These are phyloP conservation scores for Tenualosa ilisha DNA, from an alignment of 2,797 vertebrate genomes.

Conservation along the genomic window DNA sequence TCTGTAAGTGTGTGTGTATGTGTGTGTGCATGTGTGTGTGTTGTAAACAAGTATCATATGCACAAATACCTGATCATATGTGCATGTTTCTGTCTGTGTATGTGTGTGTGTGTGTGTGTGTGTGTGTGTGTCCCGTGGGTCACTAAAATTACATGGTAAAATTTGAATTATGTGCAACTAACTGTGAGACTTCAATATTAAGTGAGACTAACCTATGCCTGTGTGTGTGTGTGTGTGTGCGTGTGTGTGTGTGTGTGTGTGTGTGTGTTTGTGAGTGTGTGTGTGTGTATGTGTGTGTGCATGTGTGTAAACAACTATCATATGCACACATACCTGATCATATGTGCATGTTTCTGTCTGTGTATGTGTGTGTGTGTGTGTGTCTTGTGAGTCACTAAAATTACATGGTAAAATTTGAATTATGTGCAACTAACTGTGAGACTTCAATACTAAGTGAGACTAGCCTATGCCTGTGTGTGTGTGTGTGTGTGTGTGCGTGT, in stretches of 20 bases:
- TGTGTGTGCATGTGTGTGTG: slow-evolving; percentile 22
- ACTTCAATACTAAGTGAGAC: background rate
- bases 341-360: background rate
- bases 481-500: background rate
- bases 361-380: background rate
- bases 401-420: background rate
- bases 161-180: too few relatives aligned
- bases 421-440: too few relatives aligned
- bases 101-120: background rate
- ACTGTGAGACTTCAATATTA: too few relatives aligned
- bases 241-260: too few relatives aligned
- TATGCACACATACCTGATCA: too few relatives aligned
- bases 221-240: too few relatives aligned
- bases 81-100: too few relatives aligned
- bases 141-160: too few relatives aligned
- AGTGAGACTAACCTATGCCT: too few relatives aligned
- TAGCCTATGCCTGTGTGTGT: background rate
- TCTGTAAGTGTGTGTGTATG: slow-evolving; percentile 27
- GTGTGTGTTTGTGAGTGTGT: background rate
- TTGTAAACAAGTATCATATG: too few relatives aligned
- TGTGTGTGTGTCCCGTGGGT: too few relatives aligned
- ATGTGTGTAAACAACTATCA: background rate
- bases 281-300: background rate
- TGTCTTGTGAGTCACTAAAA: background rate
- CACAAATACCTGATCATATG: too few relatives aligned